These are phyloP conservation scores for Mugil cephalus DNA, from an alignment of 2,113 vertebrate genomes.

Conservation along the genomic window DNA sequence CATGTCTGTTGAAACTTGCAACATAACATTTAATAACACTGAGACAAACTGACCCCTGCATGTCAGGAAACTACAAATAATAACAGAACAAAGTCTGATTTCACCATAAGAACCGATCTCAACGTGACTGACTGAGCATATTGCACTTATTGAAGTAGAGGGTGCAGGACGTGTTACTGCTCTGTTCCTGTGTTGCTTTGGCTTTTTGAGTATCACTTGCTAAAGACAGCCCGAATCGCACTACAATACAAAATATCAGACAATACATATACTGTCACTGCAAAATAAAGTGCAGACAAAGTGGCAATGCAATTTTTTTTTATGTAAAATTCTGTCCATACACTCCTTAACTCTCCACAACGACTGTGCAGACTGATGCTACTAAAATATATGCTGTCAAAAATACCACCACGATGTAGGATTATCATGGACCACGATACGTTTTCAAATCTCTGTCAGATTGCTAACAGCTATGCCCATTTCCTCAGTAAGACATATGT, in stretches of 20 bases:
- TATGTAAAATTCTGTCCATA: conserved; percentile 28
- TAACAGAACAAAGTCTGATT: conserved; percentile 3
- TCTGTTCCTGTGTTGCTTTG: conserved; percentile 73
- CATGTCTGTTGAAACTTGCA: conserved; percentile 34
- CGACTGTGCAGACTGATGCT: conserved; percentile 6
- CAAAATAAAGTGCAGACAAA: conserved; percentile 71
- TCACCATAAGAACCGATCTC: conserved; percentile 25
- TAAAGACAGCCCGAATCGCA: conserved; percentile 40
- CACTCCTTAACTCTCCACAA: conserved; percentile 13
- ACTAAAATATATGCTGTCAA: conserved; percentile 21
- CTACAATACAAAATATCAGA: conserved; percentile 48
- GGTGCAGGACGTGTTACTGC: conserved; percentile 41
- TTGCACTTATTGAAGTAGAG: conserved; percentile 73
- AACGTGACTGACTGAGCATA: conserved; percentile 56
- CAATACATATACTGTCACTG: conserved; percentile 47
- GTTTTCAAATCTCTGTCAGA: conserved; percentile 22
- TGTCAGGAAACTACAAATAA: conserved; percentile 25
- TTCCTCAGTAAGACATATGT: conserved; percentile 49
- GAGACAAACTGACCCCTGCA: background rate
- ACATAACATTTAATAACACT: conserved; percentile 20
- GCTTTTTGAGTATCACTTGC: conserved; percentile 68
- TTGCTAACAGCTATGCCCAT: conserved; percentile 34
- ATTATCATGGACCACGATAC: conserved; percentile 52
- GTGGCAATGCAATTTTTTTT: conserved; percentile 38
- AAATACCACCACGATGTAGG: conserved; percentile 40